Evolutionary conservation across 2,888 invertebrate species (phyloP).

Genomic region (Halictus ligatus): DNA sequence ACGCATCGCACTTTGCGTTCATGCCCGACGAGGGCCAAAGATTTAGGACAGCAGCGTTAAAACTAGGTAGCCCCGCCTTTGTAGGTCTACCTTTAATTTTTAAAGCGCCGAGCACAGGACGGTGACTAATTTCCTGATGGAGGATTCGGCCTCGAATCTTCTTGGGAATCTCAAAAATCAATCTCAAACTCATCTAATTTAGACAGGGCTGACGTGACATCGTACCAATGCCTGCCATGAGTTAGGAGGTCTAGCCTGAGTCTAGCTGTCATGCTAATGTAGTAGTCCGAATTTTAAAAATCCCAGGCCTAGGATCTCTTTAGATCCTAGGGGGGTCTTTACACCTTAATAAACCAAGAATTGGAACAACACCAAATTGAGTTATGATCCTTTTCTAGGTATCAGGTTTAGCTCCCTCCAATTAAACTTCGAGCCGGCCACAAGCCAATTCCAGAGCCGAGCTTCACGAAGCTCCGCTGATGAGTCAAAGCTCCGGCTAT

Average conservation of each 20-base stretch:
- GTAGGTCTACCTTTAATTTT: not conserved
- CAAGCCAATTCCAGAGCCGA: not conserved
- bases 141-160: too few relatives aligned
- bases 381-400: not conserved
- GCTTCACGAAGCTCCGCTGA: not conserved
- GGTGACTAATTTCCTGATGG: not conserved
- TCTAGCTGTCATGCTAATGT: not conserved
- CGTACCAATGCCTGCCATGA: too few relatives aligned
- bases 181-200: too few relatives aligned
- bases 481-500: slow-evolving; percentile 4
- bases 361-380: not conserved
- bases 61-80: not conserved
- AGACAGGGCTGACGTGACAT: too few relatives aligned
- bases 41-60: not conserved
- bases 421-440: not conserved
- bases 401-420: not conserved
- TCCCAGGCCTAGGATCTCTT: not conserved
- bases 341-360: not conserved
- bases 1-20: not conserved
- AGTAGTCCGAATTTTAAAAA: not conserved
- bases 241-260: too few relatives aligned
- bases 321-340: too few relatives aligned
- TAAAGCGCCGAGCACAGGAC: not conserved
- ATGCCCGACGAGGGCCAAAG: not conserved
- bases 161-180: too few relatives aligned